Percentiles rank a stretch among this genome's conserved stretches.
phyloP scores from a whole-genome alignment of 2,797 vertebrate genomes.

The Coilia nasus region DNA sequence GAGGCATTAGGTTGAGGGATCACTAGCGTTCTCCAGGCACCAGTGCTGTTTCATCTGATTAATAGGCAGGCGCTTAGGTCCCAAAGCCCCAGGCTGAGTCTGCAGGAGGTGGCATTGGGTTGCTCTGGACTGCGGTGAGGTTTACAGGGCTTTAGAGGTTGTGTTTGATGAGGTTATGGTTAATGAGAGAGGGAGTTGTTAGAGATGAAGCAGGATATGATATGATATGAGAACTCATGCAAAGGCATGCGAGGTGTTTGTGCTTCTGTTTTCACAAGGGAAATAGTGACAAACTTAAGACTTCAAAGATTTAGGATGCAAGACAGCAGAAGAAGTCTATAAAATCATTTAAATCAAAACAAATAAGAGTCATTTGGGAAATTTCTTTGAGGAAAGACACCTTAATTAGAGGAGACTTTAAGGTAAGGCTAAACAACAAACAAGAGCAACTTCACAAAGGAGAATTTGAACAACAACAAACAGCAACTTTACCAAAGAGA shows the following conservation, averaged over 20 bases:
- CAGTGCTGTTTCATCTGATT: background rate
- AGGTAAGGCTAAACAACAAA: background rate
- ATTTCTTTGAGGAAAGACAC: background rate
- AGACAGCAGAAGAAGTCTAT: background rate
- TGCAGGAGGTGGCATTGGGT: too few relatives aligned
- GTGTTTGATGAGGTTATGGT: too few relatives aligned
- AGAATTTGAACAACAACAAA: background rate
- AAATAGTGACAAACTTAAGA: background rate
- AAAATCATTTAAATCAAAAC: background rate
- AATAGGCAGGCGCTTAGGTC: too few relatives aligned
- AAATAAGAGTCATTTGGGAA: background rate
- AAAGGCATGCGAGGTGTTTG: background rate
- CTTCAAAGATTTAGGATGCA: background rate
- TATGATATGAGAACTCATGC: background rate
- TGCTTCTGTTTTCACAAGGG: background rate
- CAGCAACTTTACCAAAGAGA: background rate
- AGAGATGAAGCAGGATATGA: too few relatives aligned
- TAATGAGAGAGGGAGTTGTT: too few relatives aligned
- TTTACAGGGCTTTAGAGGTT: too few relatives aligned
- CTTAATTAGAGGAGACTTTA: background rate
- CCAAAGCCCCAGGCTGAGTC: too few relatives aligned
- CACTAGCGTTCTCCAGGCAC: background rate
- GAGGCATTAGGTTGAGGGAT: too few relatives aligned
- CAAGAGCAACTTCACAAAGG: background rate
- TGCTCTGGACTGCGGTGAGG: too few relatives aligned